Percentiles rank a stretch among this genome's conserved stretches.
Conservation (phyloP, 1,140 invertebrate species). For the Drosophila ogumai region DNA sequence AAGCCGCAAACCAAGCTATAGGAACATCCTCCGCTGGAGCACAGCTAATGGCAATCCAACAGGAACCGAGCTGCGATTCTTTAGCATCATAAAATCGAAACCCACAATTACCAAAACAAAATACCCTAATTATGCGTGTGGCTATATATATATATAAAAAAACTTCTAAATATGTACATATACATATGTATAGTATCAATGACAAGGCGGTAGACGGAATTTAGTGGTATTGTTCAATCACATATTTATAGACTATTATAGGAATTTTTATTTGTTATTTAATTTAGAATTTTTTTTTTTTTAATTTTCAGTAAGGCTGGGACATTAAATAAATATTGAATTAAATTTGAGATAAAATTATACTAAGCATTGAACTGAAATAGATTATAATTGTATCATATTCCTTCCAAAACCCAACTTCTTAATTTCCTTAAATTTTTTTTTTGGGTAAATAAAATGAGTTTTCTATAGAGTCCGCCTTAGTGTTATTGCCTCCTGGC, state of each 20-base stretch:
- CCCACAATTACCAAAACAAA: constrained; percentile 43
- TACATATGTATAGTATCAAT: constrained; percentile 34
- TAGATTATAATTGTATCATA: background rate
- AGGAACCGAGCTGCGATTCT: constrained; percentile 22
- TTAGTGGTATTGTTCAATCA: constrained; percentile 7
- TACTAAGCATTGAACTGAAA: background rate
- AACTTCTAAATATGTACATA: too few relatives aligned
- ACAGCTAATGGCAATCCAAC: constrained; percentile 39
- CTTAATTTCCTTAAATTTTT: constrained; percentile 1
- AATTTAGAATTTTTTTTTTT: background rate
- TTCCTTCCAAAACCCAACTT: background rate
- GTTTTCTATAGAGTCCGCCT: constrained; percentile 56
- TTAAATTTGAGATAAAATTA: background rate
- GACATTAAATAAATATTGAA: background rate
- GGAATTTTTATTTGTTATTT: background rate
- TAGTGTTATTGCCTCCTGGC: constrained; percentile 51
- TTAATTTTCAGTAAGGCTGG: too few relatives aligned
- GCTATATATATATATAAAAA: constrained; percentile 1
- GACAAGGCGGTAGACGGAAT: constrained; percentile 21
- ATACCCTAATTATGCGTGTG: constrained; percentile 24
- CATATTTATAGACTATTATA: background rate
- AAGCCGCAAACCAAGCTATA: constrained; percentile 28
- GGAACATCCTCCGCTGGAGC: constrained; percentile 24
- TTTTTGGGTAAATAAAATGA: constrained; percentile 44
- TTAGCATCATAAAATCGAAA: constrained; percentile 45